Base-by-base conservation (phyloP, 2,113 vertebrate genomes). In the Piprites chloris region DNA sequence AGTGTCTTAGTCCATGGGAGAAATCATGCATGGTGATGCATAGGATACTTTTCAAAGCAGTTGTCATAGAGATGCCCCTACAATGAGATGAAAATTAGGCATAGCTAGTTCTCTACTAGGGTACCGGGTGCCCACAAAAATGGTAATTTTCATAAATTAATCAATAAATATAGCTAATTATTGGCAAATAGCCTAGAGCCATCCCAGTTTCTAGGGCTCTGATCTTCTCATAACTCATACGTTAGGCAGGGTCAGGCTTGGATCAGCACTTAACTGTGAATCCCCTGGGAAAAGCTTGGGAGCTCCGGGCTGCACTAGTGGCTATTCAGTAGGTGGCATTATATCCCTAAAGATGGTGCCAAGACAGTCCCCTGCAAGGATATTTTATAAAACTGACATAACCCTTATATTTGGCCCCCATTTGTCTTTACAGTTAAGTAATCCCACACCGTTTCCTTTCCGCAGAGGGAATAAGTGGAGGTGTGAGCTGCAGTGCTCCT, bases 271-370 rank as follows among this genome's bases (percentile, higher is more conserved):
- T 44, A 35, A 32, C 14, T 42, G 5, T 30, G 62, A 82, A 58
- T 61, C 16, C 23, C 30, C 26, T 42, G 27, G 33, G 65, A 62
- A 90, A 89, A 85, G 4, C 37, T 6, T 56, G 26, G 47, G 41
- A 75, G 61, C 41, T 90, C 76, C 69, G 88, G 85, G 73, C 92
- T 94, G 61, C 80, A 12, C 44, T 53, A 42, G 61, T 71, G 73
- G 85, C 88, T 56, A 94, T 62, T 96, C 95, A 94, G 92, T 96
- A 96, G 90, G 92, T 96, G 95, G 95, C 85, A 97, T 92, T 93
- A 65, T 79, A 94, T 68, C 69, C 69, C 77, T 78, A 85, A 87
- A 94, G 88, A 94, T 87, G 52, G 59, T 80, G 47, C 68, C 67
- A 77, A 41, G 47, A 12, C 12, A 1, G 0, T 8, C 16, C 30